Conservation (phyloP, 1,140 invertebrate species). For the Epicauta chinensis region DNA sequence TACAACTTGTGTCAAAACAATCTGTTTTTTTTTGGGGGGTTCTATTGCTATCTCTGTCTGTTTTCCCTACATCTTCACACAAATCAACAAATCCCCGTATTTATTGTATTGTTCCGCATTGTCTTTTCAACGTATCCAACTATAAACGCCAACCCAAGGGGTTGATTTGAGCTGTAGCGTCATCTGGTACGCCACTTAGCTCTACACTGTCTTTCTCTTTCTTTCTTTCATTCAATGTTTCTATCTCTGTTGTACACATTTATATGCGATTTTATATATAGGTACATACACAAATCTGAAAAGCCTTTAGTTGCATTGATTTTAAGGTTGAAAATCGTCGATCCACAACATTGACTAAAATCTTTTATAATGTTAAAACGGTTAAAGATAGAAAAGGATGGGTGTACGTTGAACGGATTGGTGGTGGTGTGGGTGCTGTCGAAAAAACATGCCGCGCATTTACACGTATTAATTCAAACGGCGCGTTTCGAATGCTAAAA, state of each 20-base stretch:
- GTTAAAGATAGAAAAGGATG: too few relatives aligned
- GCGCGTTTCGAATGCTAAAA: conserved; percentile 27
- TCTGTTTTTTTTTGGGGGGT: too few relatives aligned
- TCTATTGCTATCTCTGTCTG: too few relatives aligned
- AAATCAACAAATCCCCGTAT: too few relatives aligned
- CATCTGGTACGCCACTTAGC: conserved; percentile 29
- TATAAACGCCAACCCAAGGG: conserved; percentile 18
- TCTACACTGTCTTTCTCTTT: neutral
- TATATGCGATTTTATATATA: too few relatives aligned
- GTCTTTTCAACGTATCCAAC: neutral
- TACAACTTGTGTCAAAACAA: too few relatives aligned
- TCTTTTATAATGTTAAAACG: too few relatives aligned
- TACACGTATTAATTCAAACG: conserved; percentile 34
- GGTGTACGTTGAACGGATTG: too few relatives aligned
- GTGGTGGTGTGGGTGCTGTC: conserved; percentile 21
- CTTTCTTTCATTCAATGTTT: conserved; percentile 12
- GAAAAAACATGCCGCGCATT: conserved; percentile 31
- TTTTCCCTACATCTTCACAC: too few relatives aligned
- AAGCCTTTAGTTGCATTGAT: conserved; percentile 1
- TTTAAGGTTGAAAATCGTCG: conserved; percentile 18
- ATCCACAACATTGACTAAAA: conserved; percentile 7
- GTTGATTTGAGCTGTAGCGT: conserved; percentile 27
- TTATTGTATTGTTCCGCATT: too few relatives aligned
- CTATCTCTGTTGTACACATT: too few relatives aligned
- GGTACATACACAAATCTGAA: too few relatives aligned